Percentiles rank a stretch among this genome's conserved stretches.
Evolutionary conservation across 1,140 invertebrate genomes (phyloP).

Genomic region (Zaprionus camerounensis): DNA sequence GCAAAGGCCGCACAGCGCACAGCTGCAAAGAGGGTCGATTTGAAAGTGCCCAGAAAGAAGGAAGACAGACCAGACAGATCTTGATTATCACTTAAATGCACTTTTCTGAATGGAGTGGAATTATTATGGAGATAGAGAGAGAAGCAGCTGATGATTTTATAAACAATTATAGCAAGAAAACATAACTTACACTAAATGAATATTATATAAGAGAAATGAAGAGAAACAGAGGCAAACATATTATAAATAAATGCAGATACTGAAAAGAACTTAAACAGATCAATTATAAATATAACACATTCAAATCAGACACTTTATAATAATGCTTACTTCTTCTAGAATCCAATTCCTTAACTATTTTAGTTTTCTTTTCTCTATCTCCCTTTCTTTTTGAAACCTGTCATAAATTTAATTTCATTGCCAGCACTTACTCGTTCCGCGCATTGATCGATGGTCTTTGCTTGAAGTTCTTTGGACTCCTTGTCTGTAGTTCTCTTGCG

Average conservation of each 20-base stretch:
- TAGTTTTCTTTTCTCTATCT: not conserved
- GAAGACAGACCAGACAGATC: not conserved
- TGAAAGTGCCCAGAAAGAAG: conserved; percentile 15
- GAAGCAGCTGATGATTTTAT: too few species aligned
- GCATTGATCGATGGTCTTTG: conserved; percentile 18
- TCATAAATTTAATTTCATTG: conserved; percentile 25
- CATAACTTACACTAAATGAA: too few species aligned
- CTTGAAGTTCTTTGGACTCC: conserved; percentile 3
- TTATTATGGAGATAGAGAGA: too few species aligned
- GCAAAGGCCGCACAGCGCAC: conserved; percentile 7
- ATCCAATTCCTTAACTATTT: not conserved
- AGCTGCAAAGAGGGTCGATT: conserved; percentile 36
- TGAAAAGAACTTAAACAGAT: not conserved
- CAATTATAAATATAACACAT: not conserved
- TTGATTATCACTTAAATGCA: not conserved
- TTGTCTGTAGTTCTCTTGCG: conserved; percentile 14
- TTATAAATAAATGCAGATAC: too few species aligned
- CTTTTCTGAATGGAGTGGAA: not conserved
- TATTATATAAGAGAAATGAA: too few species aligned
- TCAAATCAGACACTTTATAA: not conserved
- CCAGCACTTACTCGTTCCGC: conserved; percentile 7
- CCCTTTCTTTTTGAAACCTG: not conserved
- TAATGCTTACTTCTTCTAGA: not conserved
- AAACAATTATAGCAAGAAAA: too few species aligned
- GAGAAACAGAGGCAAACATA: too few species aligned